Percentiles rank a stretch among this genome's conserved stretches.
Conservation (phyloP, 30 jellyfish, hydroid and myxozoan genomes). For the Sanderia malayensis region DNA sequence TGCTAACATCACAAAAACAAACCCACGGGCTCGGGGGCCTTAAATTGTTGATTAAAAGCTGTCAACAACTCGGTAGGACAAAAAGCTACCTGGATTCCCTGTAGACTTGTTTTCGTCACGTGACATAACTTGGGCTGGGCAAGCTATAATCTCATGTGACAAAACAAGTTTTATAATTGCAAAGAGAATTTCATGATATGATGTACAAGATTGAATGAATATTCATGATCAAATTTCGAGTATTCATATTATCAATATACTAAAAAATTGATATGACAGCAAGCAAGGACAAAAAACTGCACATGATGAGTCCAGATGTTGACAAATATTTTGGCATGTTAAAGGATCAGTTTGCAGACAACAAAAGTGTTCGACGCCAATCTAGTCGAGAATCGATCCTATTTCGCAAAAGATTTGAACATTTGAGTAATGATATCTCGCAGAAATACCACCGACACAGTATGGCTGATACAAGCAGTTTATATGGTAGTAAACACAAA, state of each 20-base stretch:
- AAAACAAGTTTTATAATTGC: slow-evolving; percentile 4
- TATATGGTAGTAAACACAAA: slow-evolving; percentile 10
- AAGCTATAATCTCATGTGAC: slow-evolving; percentile 7
- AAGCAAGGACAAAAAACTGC: slow-evolving; percentile 44
- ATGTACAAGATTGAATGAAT: neutral
- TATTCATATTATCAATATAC: neutral
- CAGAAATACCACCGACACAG: slow-evolving; percentile 68
- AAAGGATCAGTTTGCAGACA: slow-evolving; percentile 50
- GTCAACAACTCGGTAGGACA: no score
- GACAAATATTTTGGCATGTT: slow-evolving; percentile 58
- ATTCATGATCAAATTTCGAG: slow-evolving; percentile 37
- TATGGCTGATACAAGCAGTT: slow-evolving; percentile 55
- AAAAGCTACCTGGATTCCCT: no score
- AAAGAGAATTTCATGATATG: neutral
- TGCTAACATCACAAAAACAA: no score
- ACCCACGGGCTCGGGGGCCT: no score
- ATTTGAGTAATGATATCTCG: slow-evolving; percentile 57
- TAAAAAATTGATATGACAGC: slow-evolving; percentile 39
- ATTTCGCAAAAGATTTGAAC: slow-evolving; percentile 50
- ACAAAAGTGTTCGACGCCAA: slow-evolving; percentile 39
- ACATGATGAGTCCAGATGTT: slow-evolving; percentile 68
- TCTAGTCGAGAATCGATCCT: slow-evolving; percentile 29
- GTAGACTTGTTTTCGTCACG: neutral
- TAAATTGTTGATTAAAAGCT: no score
- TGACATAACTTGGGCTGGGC: slow-evolving; percentile 1